A percentile compares a stretch with the other conserved stretches of the same genome.
Evolutionary conservation across 2,888 invertebrate species (phyloP).

Genomic region (Cybosia mesomella): DNA sequence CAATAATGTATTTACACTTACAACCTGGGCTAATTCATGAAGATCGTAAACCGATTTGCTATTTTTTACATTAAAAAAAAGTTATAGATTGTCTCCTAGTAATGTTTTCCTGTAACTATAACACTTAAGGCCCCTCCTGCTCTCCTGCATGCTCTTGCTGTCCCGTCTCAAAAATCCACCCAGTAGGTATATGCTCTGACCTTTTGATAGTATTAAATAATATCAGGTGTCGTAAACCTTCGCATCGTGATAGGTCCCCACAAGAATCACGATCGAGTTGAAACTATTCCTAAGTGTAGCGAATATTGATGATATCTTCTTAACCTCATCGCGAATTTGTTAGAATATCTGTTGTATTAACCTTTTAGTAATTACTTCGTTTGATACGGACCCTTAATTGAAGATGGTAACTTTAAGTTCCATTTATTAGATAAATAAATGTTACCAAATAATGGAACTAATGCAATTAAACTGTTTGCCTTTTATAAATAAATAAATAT

Average conservation of each 20-base stretch:
- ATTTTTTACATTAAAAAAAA: too few relatives aligned
- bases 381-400: conserved; percentile 18
- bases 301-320: conserved; percentile 46
- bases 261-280: conserved; percentile 37
- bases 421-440: not conserved
- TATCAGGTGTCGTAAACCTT: conserved; percentile 39
- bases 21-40: too few relatives aligned
- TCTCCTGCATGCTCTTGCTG: too few relatives aligned
- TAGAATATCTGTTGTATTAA: conserved; percentile 37
- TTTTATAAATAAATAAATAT: too few relatives aligned
- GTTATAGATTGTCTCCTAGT: too few relatives aligned
- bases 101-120: too few relatives aligned
- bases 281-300: conserved; percentile 45
- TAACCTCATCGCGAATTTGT: conserved; percentile 45
- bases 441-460: not conserved
- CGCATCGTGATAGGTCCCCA: conserved; percentile 54
- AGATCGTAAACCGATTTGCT: too few relatives aligned
- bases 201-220: conserved; percentile 43
- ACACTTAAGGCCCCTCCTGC: too few relatives aligned
- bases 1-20: too few relatives aligned
- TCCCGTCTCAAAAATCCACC: too few relatives aligned
- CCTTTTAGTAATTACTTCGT: conserved; percentile 42
- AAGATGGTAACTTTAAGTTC: not conserved
- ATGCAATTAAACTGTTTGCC: too few relatives aligned
- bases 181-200: too few relatives aligned